phyloP scores from a whole-genome alignment of 2,797 vertebrate genomes.

The Cynopterus sphinx region DNA sequence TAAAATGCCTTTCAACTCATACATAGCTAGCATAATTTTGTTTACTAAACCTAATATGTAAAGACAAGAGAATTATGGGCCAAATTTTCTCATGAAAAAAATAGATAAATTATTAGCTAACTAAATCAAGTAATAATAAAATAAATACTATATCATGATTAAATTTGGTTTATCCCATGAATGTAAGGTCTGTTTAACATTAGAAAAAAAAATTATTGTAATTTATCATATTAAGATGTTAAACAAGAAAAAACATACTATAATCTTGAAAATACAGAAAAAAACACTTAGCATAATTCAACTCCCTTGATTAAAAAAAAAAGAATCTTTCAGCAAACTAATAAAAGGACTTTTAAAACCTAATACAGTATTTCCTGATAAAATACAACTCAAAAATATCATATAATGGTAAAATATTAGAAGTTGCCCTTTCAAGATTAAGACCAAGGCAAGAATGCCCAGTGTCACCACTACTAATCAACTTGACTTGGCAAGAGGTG shows the following conservation, averaged over 20 bases:
- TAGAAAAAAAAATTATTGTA: background rate
- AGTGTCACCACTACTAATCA: background rate
- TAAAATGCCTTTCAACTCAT: background rate
- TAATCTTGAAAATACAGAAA: background rate
- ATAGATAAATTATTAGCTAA: background rate
- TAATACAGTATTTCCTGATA: background rate
- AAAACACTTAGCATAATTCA: background rate
- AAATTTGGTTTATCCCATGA: background rate
- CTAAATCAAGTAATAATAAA: background rate
- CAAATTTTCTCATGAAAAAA: background rate
- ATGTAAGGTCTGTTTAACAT: background rate
- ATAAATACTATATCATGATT: background rate
- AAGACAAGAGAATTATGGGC: background rate
- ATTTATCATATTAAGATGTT: background rate
- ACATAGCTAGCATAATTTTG: background rate
- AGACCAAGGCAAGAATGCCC: background rate
- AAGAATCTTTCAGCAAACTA: background rate
- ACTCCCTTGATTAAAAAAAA: background rate
- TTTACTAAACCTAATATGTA: background rate
- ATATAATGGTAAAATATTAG: background rate
- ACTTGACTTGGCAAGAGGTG: background rate
- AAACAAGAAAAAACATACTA: background rate
- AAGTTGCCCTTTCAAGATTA: background rate
- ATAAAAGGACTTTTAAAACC: background rate
- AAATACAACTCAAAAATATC: background rate